Base-by-base conservation (phyloP, 1,140 invertebrate species). In the Oppia nitens region DNA sequence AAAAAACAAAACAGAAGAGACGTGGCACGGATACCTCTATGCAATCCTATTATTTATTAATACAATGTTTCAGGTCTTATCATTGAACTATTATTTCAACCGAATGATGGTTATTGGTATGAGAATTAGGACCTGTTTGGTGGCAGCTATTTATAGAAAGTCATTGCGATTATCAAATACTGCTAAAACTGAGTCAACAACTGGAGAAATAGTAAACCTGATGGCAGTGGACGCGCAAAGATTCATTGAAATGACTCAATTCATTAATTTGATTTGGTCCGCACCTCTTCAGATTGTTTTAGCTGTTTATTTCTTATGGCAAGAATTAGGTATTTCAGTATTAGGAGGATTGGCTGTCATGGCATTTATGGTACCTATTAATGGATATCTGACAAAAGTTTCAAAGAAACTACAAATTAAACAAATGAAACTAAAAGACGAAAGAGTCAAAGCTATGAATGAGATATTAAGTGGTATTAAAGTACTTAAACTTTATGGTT, bases 311-410 rank as follows among this genome's bases (percentile, higher is more conserved):
- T 70, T 77, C 57, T 67, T 79, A 6, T 77, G 70, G 62, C 58
- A 67, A n/a, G 65, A 69, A 24, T 58, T 79, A 3, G 56, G 56
- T 50, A 80, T 83, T 0, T 85, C 90, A 0, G 87, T 93, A 4
- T 72, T 97, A 1, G 85, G 92, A 45, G 91, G 91, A 47, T 73
- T 97, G 24, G 83, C 82, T 52, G 84, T 96, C 4, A 92, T 97
- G 88, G 81, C 93, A 47, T 24, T 75, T 6, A 48, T 77, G 47
- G 65, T 77, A 12, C 75, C 75, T 3, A 32, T 77, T 27, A 78
- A 78, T 66, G 68, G 62, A 20, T 32, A 69, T 9, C 66, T 76
- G 26, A 72, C 72, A 6, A 68, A 67, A 57, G 68, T 69, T 50
- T 62, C 65, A 0, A 71, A 74, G 64, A 67, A 68, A 55, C 66